These are phyloP conservation scores for Vicugna pacos DNA, from an alignment of 2,113 vertebrate species.

Conservation along the genomic window DNA sequence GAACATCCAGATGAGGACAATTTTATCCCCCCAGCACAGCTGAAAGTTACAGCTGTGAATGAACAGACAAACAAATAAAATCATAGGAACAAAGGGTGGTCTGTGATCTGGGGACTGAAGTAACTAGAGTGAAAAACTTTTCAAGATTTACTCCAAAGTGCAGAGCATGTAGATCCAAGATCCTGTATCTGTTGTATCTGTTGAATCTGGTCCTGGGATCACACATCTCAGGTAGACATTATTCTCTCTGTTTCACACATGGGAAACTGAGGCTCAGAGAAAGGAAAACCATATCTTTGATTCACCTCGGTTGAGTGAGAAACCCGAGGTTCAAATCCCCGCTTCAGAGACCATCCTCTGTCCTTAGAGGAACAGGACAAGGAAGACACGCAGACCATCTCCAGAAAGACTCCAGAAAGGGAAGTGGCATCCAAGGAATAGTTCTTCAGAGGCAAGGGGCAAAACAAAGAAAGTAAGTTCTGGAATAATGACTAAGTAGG, in stretches of 20 bases:
- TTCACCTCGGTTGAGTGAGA: not conserved
- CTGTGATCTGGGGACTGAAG: not conserved
- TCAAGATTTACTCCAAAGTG: not conserved
- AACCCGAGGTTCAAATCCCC: not conserved
- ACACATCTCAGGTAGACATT: not conserved
- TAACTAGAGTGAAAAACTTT: not conserved
- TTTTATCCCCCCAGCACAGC: not conserved
- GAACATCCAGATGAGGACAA: not conserved
- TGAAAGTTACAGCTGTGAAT: fast-evolving
- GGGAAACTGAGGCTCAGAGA: not conserved
- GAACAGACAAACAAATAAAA: not conserved
- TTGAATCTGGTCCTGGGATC: not conserved
- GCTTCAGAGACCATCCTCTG: not conserved
- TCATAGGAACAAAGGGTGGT: fast-evolving
- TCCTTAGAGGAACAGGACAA: not conserved
- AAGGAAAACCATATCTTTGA: not conserved
- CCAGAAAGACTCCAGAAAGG: not conserved
- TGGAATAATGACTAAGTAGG: not conserved
- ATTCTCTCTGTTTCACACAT: not conserved
- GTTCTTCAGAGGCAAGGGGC: not conserved
- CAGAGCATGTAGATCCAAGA: not conserved
- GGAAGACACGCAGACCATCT: not conserved
- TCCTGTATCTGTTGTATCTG: too few relatives aligned
- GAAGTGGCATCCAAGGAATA: not conserved
- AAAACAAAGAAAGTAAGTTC: not conserved